Evolutionary conservation across 2,797 vertebrate species (phyloP).

Genomic region (Zenarchopterus dispar): DNA sequence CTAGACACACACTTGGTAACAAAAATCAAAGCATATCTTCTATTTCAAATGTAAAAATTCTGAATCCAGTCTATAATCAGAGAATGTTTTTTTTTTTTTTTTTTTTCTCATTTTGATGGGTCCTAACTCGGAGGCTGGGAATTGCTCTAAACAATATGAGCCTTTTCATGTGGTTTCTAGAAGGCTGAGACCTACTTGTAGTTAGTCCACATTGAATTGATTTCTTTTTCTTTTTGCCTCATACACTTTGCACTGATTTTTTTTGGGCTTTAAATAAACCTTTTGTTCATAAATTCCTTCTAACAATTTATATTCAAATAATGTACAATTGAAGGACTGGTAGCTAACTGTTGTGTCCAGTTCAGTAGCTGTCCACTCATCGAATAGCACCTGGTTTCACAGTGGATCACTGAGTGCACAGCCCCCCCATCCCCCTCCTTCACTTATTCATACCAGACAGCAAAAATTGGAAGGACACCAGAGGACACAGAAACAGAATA

Average conservation of each 20-base stretch:
- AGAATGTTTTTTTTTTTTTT: neutral
- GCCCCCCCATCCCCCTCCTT: constrained; percentile 53
- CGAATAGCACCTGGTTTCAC: constrained; percentile 87
- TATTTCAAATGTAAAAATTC: constrained; percentile 8
- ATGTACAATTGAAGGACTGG: constrained; percentile 14
- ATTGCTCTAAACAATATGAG: constrained; percentile 17
- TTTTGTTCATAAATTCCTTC: constrained; percentile 10
- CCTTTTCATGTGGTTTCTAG: neutral
- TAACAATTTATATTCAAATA: constrained; percentile 11
- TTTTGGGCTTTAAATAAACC: constrained; percentile 2
- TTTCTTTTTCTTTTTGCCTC: neutral
- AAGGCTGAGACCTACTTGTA: neutral
- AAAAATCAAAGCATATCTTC: constrained; percentile 40
- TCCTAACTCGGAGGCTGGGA: neutral
- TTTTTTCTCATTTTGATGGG: neutral
- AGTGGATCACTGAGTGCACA: constrained; percentile 79
- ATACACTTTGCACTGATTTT: constrained; percentile 17
- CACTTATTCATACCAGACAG: constrained; percentile 33
- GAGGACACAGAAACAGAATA: constrained; percentile 37
- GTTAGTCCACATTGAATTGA: neutral
- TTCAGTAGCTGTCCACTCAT: constrained; percentile 58
- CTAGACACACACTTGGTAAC: constrained; percentile 15
- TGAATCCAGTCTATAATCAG: neutral
- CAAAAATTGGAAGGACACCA: constrained; percentile 44
- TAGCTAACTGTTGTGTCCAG: constrained; percentile 38